phyloP scores from a whole-genome alignment of 2,113 vertebrate species.

The Sinocyclocheilus anophthalmus region DNA sequence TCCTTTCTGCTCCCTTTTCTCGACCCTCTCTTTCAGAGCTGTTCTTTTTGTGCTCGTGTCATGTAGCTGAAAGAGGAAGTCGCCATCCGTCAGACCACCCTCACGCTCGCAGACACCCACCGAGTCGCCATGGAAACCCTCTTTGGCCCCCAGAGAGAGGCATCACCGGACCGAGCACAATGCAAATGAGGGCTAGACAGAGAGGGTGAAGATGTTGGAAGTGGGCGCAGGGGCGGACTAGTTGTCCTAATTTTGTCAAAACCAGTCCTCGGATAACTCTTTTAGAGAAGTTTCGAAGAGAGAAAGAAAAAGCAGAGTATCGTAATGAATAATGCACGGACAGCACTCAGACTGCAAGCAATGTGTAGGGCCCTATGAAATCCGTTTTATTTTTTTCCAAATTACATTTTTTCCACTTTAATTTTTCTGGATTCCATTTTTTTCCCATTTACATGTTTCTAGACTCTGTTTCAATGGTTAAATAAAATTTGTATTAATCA shows the following conservation, averaged over 20 bases:
- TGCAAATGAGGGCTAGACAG: slow-evolving; percentile 27
- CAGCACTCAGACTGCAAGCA: background rate
- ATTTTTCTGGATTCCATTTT: too few species aligned
- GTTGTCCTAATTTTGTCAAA: slow-evolving; percentile 26
- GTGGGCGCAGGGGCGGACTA: background rate
- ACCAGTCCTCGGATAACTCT: slow-evolving; percentile 1
- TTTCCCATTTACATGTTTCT: too few species aligned
- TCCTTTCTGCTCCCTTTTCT: slow-evolving; percentile 31
- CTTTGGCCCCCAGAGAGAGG: slow-evolving; percentile 22
- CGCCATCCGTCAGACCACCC: slow-evolving; percentile 62
- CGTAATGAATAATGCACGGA: background rate
- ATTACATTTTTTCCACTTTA: too few species aligned
- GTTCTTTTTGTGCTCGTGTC: slow-evolving; percentile 61
- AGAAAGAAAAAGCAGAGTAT: slow-evolving; percentile 2
- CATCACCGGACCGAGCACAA: slow-evolving; percentile 45
- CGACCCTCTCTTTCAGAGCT: background rate
- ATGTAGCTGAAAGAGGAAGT: slow-evolving; percentile 64
- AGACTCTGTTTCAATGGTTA: too few species aligned
- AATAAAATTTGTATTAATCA: too few species aligned
- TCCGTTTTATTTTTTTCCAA: too few species aligned
- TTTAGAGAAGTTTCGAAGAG: slow-evolving; percentile 8
- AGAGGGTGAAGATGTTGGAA: background rate
- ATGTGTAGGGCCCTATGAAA: too few species aligned
- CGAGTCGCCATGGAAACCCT: slow-evolving; percentile 56
- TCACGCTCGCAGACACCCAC: slow-evolving; percentile 51